A percentile compares a stretch with the other conserved stretches of the same genome.
These are phyloP conservation scores for Gulo gulo DNA, from an alignment of 2,113 vertebrate genomes.

Conservation along the genomic window DNA sequence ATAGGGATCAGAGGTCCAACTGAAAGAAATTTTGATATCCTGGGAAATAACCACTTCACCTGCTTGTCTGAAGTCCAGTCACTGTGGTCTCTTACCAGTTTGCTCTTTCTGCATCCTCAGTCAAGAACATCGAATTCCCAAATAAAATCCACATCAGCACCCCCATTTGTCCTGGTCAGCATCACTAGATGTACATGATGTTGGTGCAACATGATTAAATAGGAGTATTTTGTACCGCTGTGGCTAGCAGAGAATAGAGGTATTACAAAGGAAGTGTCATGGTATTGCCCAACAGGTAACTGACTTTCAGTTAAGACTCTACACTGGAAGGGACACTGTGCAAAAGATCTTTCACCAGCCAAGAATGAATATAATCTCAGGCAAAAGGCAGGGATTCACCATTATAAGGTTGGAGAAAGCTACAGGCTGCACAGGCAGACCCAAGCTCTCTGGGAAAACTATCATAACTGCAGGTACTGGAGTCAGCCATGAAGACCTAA, in stretches of 20 bases:
- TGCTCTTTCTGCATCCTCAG: not conserved
- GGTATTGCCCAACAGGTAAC: not conserved
- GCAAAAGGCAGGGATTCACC: not conserved
- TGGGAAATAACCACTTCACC: not conserved
- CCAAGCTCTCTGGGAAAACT: not conserved
- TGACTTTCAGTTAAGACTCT: constrained; percentile 3
- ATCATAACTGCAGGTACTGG: not conserved
- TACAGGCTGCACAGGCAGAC: not conserved
- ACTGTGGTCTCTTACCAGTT: not conserved
- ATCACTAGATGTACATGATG: not conserved
- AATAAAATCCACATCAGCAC: not conserved
- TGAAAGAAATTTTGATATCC: not conserved
- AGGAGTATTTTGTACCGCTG: not conserved
- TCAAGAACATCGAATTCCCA: not conserved
- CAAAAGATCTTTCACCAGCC: constrained; percentile 13
- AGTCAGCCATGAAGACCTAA: not conserved
- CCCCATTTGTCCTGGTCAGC: not conserved
- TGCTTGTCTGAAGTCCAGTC: not conserved
- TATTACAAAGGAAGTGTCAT: not conserved
- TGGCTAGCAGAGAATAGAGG: not conserved
- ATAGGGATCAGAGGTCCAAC: not conserved
- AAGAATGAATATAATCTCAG: constrained; percentile 20
- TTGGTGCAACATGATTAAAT: not conserved
- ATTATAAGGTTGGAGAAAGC: not conserved
- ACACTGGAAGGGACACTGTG: not conserved